phyloP scores from a whole-genome alignment of 1,140 invertebrate species.

The Temnothorax nylanderi region DNA sequence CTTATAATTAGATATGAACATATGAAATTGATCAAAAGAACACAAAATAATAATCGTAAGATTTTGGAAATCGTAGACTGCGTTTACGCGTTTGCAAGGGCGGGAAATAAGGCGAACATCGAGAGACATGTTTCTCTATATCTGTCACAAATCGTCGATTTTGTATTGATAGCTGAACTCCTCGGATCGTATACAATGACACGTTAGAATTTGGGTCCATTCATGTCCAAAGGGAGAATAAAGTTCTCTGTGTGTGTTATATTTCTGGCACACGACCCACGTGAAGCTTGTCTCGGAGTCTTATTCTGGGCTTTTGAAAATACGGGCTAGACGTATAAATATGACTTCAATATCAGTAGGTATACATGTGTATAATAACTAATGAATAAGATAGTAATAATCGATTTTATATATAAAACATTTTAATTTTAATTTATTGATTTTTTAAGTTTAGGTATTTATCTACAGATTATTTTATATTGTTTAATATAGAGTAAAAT shows the following conservation, averaged over 20 bases:
- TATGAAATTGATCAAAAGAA: neutral
- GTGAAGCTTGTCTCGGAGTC: neutral
- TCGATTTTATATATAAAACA: neutral
- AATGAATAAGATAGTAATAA: neutral
- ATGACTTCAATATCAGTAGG: neutral
- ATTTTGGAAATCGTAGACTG: neutral
- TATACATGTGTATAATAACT: neutral
- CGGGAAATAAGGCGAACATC: neutral
- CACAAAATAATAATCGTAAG: neutral
- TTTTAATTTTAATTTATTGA: neutral
- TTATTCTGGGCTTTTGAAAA: neutral
- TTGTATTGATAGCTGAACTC: slow-evolving; percentile 18
- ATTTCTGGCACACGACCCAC: neutral
- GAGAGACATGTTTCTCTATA: neutral
- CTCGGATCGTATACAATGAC: neutral
- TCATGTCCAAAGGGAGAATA: neutral
- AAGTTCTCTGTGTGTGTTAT: neutral
- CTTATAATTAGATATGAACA: neutral
- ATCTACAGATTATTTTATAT: neutral
- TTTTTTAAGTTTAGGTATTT: neutral
- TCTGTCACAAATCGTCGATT: neutral
- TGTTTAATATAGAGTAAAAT: neutral
- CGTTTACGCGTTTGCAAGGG: neutral
- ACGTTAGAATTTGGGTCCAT: slow-evolving; percentile 18
- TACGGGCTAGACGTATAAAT: neutral